Evolutionary conservation across 2,113 vertebrate genomes (phyloP), one percentile per base, ranked within the genome.

Genomic region (Phainopepla nitens): DNA sequence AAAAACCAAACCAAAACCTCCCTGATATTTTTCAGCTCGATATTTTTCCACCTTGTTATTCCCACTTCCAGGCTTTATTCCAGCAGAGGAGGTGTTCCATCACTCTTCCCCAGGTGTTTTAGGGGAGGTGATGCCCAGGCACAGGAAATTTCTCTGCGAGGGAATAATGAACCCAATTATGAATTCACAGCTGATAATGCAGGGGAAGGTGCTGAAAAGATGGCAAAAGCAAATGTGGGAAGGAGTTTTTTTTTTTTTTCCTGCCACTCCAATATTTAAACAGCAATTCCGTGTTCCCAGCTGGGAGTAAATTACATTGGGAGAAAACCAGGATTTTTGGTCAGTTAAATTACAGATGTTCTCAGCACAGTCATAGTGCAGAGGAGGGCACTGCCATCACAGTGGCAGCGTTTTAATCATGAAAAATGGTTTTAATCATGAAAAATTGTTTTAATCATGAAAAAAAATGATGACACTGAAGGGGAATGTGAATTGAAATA

Each of bases 141-240:
- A 70, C 51, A 21, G 10, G 75, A 71, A 87, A 57, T 61, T 88
- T 29, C 83, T 72, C 51, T 6, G 29, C 13, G 6, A 85, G 75
- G 65, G 49, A 97, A 69, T 50, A 94, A 95, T 0, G 36, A 85
- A 25, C 11, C 39, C 62, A 68, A 33, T 87, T 89, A 57, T 0
- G 21, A 60, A 15, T n/a, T 65, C 76, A 27, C 64, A 35, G 56
- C 68, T 57, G 75, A 90, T 41, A 75, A 77, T 2, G 21, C 31
- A 31, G 21, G 49, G 47, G 7, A 81, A 50, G 44, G 33, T 53
- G 85, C 35, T 73, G 61, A 24, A 93, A 92, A 58, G 49, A 89
- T 76, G 94, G 82, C 71, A 95, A 95, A 93, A 92, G 62, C 81
- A 91, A 93, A 91, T 2, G 56, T 33, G 72, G n/a, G 65, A 56